Evolutionary conservation across 2,797 vertebrate species (phyloP), one percentile per base, ranked within the genome.

Genomic region (Podarcis lilfordi): DNA sequence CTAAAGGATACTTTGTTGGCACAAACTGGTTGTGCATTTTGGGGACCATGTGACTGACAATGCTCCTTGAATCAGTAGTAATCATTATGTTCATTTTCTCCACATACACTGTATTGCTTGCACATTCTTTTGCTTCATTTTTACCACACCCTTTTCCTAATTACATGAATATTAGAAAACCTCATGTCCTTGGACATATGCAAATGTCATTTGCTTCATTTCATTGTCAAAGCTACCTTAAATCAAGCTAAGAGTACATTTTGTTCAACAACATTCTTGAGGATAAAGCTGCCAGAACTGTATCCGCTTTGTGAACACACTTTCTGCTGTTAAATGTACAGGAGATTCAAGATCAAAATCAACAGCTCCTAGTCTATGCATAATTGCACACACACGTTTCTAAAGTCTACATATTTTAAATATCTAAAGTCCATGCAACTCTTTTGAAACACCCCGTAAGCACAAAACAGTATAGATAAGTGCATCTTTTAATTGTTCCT

Each of bases 331-430:
- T 87, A 37, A 45, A 90, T 25, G 17, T 19, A 84, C 13, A 2
- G 69, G 15, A 45, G 29, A 40, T 68, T 17, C 5, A 25, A 74
- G 25, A 29, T 64, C 29, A 64, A 80, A 66, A 84, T 78, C 86
- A 86, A 80, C 29, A 75, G 89, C 55, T 45, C 61, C 66, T 83
- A 45, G 37, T 45, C n/a, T 0, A 6, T 50, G 32, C 1, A 86
- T 75, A 64, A 64, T 64, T 64, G 61, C 21, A 23, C 17, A n/a
- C 0, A n/a, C 0, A 0, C 5, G 35, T 43, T 50, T 55, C 4
- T 50, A 79, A 15, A 80, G 59, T 15, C 80, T 84, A 25, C 0
- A 59, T 74, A 64, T 86, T 0, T 29, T 40, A 79, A 1, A 59
- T 71, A 84, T 61, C 45, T 40, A 74, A 11, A 93, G 89, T 71